Conservation (phyloP, 2,113 vertebrate species). For the Cebus imitator region DNA sequence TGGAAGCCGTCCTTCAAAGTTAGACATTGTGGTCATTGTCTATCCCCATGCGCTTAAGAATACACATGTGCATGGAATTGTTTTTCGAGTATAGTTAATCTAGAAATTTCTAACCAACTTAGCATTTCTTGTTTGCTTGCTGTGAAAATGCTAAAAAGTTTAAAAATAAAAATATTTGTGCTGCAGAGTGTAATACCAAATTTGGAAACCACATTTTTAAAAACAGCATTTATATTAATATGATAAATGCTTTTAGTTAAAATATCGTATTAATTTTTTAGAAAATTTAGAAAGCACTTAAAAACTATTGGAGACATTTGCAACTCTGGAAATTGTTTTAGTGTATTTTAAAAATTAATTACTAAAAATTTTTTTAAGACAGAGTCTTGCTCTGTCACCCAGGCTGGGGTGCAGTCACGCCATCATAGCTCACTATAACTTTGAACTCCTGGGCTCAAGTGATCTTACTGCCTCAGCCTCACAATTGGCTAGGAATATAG, state of each 20-base stretch:
- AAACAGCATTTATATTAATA: not conserved
- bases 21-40: not conserved
- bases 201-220: slow-evolving; percentile 20
- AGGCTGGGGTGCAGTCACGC: too few relatives aligned
- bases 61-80: not conserved
- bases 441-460: too few relatives aligned
- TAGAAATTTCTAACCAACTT: not conserved
- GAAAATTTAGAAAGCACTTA: slow-evolving; percentile 10
- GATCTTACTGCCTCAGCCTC: too few relatives aligned
- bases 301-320: slow-evolving; percentile 30
- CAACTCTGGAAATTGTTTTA: slow-evolving; percentile 22
- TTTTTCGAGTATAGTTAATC: not conserved
- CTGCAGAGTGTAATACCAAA: not conserved
- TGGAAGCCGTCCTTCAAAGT: not conserved
- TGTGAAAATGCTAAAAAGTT: not conserved
- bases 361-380: too few relatives aligned
- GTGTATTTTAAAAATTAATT: not conserved
- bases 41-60: not conserved
- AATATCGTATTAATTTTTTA: slow-evolving; percentile 18
- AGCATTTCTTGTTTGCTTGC: slow-evolving; percentile 18
- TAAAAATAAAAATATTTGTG: slow-evolving; percentile 15
- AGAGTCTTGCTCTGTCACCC: too few relatives aligned
- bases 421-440: too few relatives aligned
- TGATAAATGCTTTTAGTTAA: slow-evolving; percentile 33
- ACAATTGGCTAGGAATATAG: too few relatives aligned